Evolutionary conservation across 1,140 invertebrate species (phyloP).

Genomic region (Elymnias hypermnestra): DNA sequence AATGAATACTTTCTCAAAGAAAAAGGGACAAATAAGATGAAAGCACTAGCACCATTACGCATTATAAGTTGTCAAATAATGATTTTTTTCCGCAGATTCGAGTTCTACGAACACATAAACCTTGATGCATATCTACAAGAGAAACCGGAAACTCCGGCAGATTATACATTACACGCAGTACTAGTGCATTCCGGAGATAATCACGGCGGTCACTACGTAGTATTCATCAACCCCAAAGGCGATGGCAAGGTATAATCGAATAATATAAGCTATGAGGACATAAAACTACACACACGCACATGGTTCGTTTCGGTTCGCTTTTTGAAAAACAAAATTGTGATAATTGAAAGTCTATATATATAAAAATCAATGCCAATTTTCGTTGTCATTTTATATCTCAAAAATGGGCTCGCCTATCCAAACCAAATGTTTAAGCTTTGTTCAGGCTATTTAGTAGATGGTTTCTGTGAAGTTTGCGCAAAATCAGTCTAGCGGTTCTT

Average conservation of each 20-base stretch:
- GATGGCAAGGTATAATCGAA: slow-evolving; percentile 83
- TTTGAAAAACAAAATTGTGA: neutral
- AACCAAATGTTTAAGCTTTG: too few relatives aligned
- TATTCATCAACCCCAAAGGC: slow-evolving; percentile 98
- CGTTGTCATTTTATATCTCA: too few relatives aligned
- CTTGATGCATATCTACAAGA: slow-evolving; percentile 92
- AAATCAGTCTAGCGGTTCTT: too few relatives aligned
- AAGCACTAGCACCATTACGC: too few relatives aligned
- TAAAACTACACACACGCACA: neutral
- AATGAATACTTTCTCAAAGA: too few relatives aligned
- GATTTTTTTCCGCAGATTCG: slow-evolving; percentile 81
- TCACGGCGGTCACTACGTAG: slow-evolving; percentile 99
- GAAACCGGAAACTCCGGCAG: slow-evolving; percentile 87
- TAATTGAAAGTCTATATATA: too few relatives aligned
- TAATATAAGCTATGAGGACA: neutral
- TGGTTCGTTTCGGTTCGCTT: neutral
- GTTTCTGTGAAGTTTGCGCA: too few relatives aligned
- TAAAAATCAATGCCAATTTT: too few relatives aligned
- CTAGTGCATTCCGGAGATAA: slow-evolving; percentile 99
- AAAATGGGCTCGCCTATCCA: too few relatives aligned
- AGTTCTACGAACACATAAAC: slow-evolving; percentile 95
- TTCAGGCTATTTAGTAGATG: too few relatives aligned
- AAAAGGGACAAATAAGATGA: too few relatives aligned
- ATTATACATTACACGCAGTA: slow-evolving; percentile 97
- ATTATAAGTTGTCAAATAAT: too few relatives aligned